Conservation (phyloP, 2,888 invertebrate species). For the Cerastoderma edule region DNA sequence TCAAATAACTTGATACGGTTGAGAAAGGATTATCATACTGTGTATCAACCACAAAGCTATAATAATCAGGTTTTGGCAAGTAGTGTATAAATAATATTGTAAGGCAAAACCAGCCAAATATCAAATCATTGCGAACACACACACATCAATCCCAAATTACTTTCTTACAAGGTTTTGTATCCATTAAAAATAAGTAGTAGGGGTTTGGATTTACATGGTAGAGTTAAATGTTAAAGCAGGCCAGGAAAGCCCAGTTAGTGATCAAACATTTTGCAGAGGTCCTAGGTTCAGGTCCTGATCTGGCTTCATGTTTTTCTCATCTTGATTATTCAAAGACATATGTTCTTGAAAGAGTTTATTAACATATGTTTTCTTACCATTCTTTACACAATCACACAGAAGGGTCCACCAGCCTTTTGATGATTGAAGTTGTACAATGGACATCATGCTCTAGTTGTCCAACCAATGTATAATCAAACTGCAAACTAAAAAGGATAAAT, state of each 20-base stretch:
- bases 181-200: background rate
- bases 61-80: background rate
- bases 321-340: no score
- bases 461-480: no score
- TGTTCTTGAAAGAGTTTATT: background rate
- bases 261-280: background rate
- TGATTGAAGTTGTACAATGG: constrained; percentile 19
- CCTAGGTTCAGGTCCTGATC: background rate
- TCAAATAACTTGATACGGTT: background rate
- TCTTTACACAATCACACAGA: constrained; percentile 43
- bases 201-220: no score
- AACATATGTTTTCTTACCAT: constrained; percentile 17
- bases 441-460: no score
- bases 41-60: background rate
- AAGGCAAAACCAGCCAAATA: background rate
- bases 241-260: background rate
- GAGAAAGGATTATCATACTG: background rate
- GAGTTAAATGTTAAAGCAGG: background rate
- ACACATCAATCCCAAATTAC: no score
- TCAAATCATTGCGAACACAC: no score
- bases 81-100: background rate
- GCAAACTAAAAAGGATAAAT: no score
- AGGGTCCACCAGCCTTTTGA: constrained; percentile 39
- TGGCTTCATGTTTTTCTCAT: background rate
- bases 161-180: background rate